phyloP scores from a whole-genome alignment of 2,797 vertebrate species.

The Macropodus opercularis region DNA sequence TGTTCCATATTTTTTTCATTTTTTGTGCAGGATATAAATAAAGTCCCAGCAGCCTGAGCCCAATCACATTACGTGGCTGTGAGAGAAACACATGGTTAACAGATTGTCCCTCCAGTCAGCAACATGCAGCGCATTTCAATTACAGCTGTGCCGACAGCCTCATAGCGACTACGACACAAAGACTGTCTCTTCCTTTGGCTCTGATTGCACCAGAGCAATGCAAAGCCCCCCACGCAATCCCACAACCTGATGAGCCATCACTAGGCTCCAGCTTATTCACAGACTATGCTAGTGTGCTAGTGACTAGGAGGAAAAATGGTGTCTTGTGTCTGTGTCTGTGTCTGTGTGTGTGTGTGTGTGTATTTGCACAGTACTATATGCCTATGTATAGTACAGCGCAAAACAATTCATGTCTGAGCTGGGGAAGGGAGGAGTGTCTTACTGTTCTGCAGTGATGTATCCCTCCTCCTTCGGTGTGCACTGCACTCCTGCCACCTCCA shows the following conservation, averaged over 20 bases:
- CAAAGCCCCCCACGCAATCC: slow-evolving; percentile 44
- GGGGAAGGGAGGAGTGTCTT: slow-evolving; percentile 69
- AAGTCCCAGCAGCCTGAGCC: slow-evolving; percentile 80
- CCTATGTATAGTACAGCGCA: slow-evolving; percentile 14
- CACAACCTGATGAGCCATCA: slow-evolving; percentile 55
- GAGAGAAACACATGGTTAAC: slow-evolving; percentile 84
- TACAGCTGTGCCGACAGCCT: slow-evolving; percentile 71
- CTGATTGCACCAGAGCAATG: slow-evolving; percentile 44
- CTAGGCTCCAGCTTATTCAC: slow-evolving; percentile 36
- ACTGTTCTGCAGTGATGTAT: slow-evolving; percentile 95
- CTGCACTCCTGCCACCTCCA: slow-evolving; percentile 91
- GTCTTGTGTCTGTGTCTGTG: background rate
- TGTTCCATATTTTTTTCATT: slow-evolving; percentile 58
- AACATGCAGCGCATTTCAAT: slow-evolving; percentile 84
- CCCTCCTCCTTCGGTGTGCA: slow-evolving; percentile 87
- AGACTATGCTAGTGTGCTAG: slow-evolving; percentile 17
- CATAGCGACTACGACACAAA: slow-evolving; percentile 63
- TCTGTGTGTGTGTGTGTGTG: slow-evolving; percentile 2
- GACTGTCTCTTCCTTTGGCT: slow-evolving; percentile 60
- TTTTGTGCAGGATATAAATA: slow-evolving; percentile 86
- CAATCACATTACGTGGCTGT: slow-evolving; percentile 85
- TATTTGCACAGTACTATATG: slow-evolving; percentile 16
- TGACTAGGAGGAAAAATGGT: slow-evolving; percentile 26
- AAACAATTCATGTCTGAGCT: background rate
- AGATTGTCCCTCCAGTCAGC: slow-evolving; percentile 85